These are phyloP conservation scores for Drosophila watanabei DNA, from an alignment of 1,140 invertebrate species.

Conservation along the genomic window DNA sequence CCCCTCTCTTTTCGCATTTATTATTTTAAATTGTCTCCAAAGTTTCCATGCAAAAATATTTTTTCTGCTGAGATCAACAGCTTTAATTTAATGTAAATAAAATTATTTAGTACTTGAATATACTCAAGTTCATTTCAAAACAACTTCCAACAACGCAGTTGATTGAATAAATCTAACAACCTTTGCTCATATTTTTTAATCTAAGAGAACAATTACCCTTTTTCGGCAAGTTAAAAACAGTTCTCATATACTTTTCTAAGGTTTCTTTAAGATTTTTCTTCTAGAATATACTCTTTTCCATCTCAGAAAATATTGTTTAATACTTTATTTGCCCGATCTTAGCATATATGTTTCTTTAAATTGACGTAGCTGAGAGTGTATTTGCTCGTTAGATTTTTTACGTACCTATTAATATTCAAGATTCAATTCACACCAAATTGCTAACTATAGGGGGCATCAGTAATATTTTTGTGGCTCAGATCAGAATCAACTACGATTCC, in stretches of 20 bases:
- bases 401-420: slow-evolving; percentile 6
- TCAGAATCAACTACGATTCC: slow-evolving; percentile 1
- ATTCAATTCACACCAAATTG: slow-evolving; percentile 18
- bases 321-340: not conserved
- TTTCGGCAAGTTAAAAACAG: not conserved
- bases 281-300: not conserved
- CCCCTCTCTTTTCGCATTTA: not conserved
- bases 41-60: not conserved
- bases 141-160: not conserved
- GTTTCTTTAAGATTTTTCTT: not conserved
- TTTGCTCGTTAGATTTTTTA: slow-evolving; percentile 7
- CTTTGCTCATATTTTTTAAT: too few relatives aligned
- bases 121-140: not conserved
- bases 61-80: not conserved
- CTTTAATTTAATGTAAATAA: not conserved
- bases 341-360: slow-evolving; percentile 15
- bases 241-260: not conserved
- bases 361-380: not conserved
- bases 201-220: too few relatives aligned
- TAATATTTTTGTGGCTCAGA: slow-evolving; percentile 3
- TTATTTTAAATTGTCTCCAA: slow-evolving; percentile 1
- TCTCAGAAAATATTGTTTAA: not conserved
- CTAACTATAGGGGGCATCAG: not conserved
- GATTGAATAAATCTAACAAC: not conserved
- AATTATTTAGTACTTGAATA: not conserved